Base-by-base conservation (phyloP, 1,140 invertebrate genomes). In the Lucilia sericata region DNA sequence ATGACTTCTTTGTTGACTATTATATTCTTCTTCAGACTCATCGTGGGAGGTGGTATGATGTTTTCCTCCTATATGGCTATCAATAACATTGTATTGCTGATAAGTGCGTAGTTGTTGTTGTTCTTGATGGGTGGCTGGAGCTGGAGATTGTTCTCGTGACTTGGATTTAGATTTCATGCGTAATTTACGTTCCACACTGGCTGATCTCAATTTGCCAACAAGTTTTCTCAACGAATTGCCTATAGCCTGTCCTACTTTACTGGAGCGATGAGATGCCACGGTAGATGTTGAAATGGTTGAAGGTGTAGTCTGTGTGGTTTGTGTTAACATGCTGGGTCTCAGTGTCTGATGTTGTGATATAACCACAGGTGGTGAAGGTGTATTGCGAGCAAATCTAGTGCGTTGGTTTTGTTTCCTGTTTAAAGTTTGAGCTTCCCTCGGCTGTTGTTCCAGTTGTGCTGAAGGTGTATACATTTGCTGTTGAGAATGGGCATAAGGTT, bases 191-290 rank as follows among this genome's bases (percentile, higher is more conserved):
- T 96, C 95, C 0, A 94, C 92, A 83, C 95, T 95, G 8, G 94
- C 94, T 2, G 95, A 96, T 0, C 95, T 93, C 70, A 96, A 94
- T 89, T 96, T 96, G 51, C 95, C 95, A 5, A 96, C 95, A 80
- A 96, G 89, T 87, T 95, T 95, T 76, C 95, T 92, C 86, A 96
- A 94, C 0, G 95, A 96, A 83, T 95, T 94, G 14, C 94, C 94
- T 82, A 93, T 94, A 8, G 92, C 93, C 10, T 93, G 91, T 2
- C 93, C 92, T 75, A 93, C 91, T 10, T 86, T 90, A n/a, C 82
- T 86, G 13, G 87, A 86, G 10, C 90, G 87, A 82, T 91, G 88
- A 65, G 86, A 87, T 47, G 85, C 84, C 34, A 87, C 88, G 10
- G 87, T 87, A 4, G 84, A 85, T 34, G 87, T 86, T 9, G 85